A percentile compares a stretch with the other conserved stretches of the same genome.
These are phyloP conservation scores for Agelas oroides DNA, from an alignment of 37 sponge, comb jelly and placozoan species.

Conservation along the genomic window DNA sequence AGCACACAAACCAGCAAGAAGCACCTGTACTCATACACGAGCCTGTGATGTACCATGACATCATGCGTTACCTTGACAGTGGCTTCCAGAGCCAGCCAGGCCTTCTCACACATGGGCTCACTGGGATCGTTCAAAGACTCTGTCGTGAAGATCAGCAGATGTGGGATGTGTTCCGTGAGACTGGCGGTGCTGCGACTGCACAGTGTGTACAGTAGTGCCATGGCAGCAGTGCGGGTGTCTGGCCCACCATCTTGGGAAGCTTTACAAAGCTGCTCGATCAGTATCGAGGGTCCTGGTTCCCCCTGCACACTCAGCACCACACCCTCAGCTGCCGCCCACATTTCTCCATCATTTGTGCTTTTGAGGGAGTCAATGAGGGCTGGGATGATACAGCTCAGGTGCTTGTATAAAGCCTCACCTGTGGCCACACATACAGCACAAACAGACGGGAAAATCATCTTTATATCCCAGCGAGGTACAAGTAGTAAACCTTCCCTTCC, in stretches of 20 bases:
- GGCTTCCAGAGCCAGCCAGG: constrained; percentile 86
- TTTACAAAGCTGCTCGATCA: constrained; percentile 71
- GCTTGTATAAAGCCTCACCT: constrained; percentile 78
- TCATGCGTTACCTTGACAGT: constrained; percentile 73
- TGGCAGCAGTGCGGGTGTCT: constrained; percentile 52
- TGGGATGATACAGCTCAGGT: constrained; percentile 78
- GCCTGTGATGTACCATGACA: neutral
- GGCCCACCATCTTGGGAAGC: constrained; percentile 1
- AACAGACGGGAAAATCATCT: neutral
- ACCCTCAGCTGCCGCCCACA: constrained; percentile 57
- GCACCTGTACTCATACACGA: constrained; percentile 6
- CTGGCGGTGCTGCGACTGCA: constrained; percentile 51
- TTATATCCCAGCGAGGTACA: neutral
- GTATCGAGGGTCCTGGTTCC: constrained; percentile 59
- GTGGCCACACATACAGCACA: neutral
- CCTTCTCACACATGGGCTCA: constrained; percentile 65
- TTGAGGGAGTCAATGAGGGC: constrained; percentile 71
- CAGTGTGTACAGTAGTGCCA: constrained; percentile 60
- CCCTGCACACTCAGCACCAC: constrained; percentile 62
- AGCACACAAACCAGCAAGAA: neutral
- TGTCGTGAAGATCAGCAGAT: constrained; percentile 70
- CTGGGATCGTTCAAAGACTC: constrained; percentile 77
- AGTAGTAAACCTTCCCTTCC: neutral
- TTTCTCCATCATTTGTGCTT: neutral
- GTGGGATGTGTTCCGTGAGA: constrained; percentile 67